Evolutionary conservation across 2,113 vertebrate species (phyloP).

Genomic region (Antennarius striatus): DNA sequence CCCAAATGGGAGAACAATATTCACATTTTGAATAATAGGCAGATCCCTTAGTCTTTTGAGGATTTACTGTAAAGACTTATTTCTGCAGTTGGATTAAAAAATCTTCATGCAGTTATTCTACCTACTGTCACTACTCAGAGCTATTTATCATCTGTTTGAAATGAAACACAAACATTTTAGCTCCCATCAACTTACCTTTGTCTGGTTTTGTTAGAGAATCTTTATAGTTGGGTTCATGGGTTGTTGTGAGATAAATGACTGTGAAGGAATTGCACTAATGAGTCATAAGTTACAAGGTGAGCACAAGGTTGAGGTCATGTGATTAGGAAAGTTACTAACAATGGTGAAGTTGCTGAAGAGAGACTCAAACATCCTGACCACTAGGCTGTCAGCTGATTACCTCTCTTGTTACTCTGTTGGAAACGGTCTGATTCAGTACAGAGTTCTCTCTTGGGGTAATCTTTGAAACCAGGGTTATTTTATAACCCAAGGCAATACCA

Average conservation of each 20-base stretch:
- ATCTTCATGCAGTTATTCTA: background rate
- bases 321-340: slow-evolving; percentile 63
- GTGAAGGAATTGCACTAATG: slow-evolving; percentile 70
- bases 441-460: too few species aligned
- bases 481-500: too few species aligned
- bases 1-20: too few species aligned
- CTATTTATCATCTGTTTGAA: background rate
- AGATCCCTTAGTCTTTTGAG: background rate
- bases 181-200: slow-evolving; percentile 14
- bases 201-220: slow-evolving; percentile 13
- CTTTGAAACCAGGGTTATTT: too few species aligned
- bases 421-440: slow-evolving; percentile 19
- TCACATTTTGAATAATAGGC: background rate
- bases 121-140: background rate
- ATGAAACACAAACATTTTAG: slow-evolving; percentile 1
- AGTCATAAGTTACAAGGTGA: slow-evolving; percentile 41
- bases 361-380: slow-evolving; percentile 53
- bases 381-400: slow-evolving; percentile 41
- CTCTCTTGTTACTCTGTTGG: slow-evolving; percentile 66
- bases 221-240: slow-evolving; percentile 4
- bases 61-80: background rate
- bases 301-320: slow-evolving; percentile 37
- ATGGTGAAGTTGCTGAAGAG: slow-evolving; percentile 57
- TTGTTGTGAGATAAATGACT: slow-evolving; percentile 46
- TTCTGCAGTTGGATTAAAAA: too few species aligned